Evolutionary conservation across 37 sponge, comb jelly and placozoan genomes (phyloP), one percentile per base, ranked within the genome.

Genomic region (Haliclona indistincta): DNA sequence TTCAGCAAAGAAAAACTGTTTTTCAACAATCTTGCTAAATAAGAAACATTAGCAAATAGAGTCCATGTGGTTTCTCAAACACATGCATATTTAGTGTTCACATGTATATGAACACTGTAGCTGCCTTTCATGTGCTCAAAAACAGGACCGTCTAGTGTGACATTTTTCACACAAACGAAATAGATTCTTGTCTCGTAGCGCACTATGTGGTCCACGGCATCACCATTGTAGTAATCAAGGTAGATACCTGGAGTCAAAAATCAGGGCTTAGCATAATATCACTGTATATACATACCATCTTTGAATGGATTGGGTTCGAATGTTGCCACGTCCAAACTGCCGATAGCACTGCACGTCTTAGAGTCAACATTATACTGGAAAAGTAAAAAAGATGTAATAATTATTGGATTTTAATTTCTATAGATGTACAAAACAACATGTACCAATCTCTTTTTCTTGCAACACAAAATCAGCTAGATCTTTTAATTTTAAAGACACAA

Each of bases 111-210:
- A 15, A 38, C 86, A 7, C 62, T 34, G 53, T 86, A 73, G 39
- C n/a, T 26, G 56, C 79, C 86, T 33, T 86, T 86, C 40, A 86
- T 20, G 68, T 86, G 86, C 61, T 86, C 86, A 63, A 86, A 52
- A 26, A 2, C 13, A 54, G 86, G 86, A 6, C 75, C 80, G 34
- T 55, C 53, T 38, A 79, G 35, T 7, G 34, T 53, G 1, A 22
- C 43, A 29, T 4, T 38, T 30, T 47, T 0, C 11, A 65, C 41
- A 44, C 86, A 86, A 4, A 74, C 62, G 55, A 86, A 79, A 66
- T 86, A 86, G 68, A 86, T 26, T 51, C 76, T 78, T 32, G 64
- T 55, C 66, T 78, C 53, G 34, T 79, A 79, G 37, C 65, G 72
- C 22, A 33, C 28, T 22, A 79, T 86, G 69, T 86, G 86, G 11